These are phyloP conservation scores for Actinostola sp. DNA, from an alignment of 92 coral and sea anemone species.

Conservation along the genomic window DNA sequence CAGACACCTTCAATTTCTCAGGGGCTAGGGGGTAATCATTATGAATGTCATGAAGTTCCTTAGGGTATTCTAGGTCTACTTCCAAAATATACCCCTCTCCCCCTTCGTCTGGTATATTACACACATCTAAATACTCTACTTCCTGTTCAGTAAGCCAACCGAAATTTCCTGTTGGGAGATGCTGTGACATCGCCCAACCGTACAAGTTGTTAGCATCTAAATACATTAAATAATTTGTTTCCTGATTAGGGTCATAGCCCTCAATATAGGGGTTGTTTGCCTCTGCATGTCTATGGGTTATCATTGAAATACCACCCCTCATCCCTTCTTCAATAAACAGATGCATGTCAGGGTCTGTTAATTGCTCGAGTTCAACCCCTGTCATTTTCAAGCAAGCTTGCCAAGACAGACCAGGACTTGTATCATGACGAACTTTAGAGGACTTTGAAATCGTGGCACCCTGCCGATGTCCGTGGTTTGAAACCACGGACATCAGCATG, in stretches of 20 bases:
- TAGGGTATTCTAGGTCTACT: conserved; percentile 43
- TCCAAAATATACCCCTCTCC: conserved; percentile 39
- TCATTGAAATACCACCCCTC: too few relatives aligned
- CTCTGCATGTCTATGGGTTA: too few relatives aligned
- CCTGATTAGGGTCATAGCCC: conserved; percentile 22
- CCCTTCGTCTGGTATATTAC: conserved; percentile 11
- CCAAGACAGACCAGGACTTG: conserved; percentile 63
- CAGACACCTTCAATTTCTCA: conserved; percentile 27
- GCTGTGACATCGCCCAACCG: conserved; percentile 51
- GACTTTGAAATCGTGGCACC: too few relatives aligned
- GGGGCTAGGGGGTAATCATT: conserved; percentile 49
- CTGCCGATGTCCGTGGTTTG: too few relatives aligned
- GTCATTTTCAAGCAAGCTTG: conserved; percentile 50
- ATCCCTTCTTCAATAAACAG: conserved; percentile 42
- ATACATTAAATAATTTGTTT: conserved; percentile 27
- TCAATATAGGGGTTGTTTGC: conserved; percentile 46
- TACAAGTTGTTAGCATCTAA: too few relatives aligned
- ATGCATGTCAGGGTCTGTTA: conserved; percentile 45
- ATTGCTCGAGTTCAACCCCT: conserved; percentile 29
- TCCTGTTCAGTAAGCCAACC: conserved; percentile 39
- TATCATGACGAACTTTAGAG: too few relatives aligned
- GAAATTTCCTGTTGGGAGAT: conserved; percentile 14
- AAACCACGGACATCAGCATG: too few relatives aligned
- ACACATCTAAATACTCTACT: conserved; percentile 18
- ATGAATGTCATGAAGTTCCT: conserved; percentile 32